Conservation (phyloP, 2,113 vertebrate species). For the Cyphomyrus plagiostoma region DNA sequence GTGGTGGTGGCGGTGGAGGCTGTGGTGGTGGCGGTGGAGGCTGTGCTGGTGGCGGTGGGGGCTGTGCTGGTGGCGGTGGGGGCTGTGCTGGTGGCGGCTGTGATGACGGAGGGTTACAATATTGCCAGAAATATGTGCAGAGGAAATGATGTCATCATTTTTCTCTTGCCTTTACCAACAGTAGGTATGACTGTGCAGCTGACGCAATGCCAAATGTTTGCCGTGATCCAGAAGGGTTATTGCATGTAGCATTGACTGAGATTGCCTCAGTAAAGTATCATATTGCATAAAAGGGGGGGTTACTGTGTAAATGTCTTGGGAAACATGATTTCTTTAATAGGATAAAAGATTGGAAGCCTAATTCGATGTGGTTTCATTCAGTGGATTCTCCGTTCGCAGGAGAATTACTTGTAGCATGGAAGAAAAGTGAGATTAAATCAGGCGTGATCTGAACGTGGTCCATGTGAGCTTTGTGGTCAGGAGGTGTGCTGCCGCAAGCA, state of each 20-base stretch:
- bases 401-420: not conserved
- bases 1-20: too few relatives aligned
- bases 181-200: not conserved
- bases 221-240: not conserved
- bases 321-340: not conserved
- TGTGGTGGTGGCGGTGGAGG: too few relatives aligned
- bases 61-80: too few relatives aligned
- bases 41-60: too few relatives aligned
- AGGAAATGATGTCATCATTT: not conserved
- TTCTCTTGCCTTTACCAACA: not conserved
- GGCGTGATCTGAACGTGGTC: not conserved
- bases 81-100: too few relatives aligned
- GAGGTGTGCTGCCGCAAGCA: not conserved
- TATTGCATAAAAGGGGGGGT: not conserved
- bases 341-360: not conserved
- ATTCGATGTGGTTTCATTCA: not conserved
- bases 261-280: slow-evolving; percentile 1
- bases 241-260: not conserved
- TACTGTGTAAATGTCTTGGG: not conserved
- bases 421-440: slow-evolving; percentile 16
- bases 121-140: not conserved
- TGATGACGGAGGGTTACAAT: not conserved
- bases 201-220: not conserved
- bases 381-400: not conserved
- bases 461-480: not conserved